phyloP scores from a whole-genome alignment of 1,140 invertebrate genomes.

The Yoshiicerus persimilis region DNA sequence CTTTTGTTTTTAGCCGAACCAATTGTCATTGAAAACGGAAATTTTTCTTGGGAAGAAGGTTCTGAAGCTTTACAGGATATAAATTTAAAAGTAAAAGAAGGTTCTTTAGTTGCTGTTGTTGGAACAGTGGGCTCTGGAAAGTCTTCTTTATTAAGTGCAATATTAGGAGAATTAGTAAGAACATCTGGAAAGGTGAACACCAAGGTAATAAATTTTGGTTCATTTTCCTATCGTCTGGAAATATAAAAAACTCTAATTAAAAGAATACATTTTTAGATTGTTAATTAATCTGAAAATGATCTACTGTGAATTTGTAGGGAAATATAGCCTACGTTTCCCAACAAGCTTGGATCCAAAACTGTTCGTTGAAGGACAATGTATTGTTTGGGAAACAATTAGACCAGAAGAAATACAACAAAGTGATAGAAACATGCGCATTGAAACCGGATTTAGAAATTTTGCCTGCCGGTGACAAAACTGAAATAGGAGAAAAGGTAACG shows the following conservation, averaged over 20 bases:
- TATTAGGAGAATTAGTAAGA: conserved; percentile 59
- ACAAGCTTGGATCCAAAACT: too few relatives aligned
- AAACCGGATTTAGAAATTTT: conserved; percentile 55
- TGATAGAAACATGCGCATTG: conserved; percentile 57
- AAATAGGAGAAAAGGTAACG: conserved; percentile 57
- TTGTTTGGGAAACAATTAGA: conserved; percentile 56
- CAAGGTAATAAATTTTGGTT: conserved; percentile 50
- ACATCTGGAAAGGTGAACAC: conserved; percentile 53
- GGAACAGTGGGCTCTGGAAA: conserved; percentile 63
- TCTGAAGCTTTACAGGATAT: conserved; percentile 55
- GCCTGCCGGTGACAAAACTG: conserved; percentile 58
- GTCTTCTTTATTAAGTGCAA: conserved; percentile 59
- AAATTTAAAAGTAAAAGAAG: conserved; percentile 50
- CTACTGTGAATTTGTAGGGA: conserved; percentile 51
- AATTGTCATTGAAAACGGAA: conserved; percentile 56
- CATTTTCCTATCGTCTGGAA: too few relatives aligned
- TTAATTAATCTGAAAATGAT: too few relatives aligned
- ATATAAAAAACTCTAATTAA: too few relatives aligned
- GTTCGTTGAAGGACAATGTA: conserved; percentile 59
- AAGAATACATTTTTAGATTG: too few relatives aligned
- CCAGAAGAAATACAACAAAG: conserved; percentile 55
- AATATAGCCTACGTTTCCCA: conserved; percentile 58
- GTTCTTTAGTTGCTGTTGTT: conserved; percentile 59
- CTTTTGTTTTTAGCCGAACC: conserved; percentile 62
- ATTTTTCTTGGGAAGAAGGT: conserved; percentile 58